These are phyloP conservation scores for Cnemophilus loriae DNA, from an alignment of 2,113 vertebrate genomes.

Conservation along the genomic window DNA sequence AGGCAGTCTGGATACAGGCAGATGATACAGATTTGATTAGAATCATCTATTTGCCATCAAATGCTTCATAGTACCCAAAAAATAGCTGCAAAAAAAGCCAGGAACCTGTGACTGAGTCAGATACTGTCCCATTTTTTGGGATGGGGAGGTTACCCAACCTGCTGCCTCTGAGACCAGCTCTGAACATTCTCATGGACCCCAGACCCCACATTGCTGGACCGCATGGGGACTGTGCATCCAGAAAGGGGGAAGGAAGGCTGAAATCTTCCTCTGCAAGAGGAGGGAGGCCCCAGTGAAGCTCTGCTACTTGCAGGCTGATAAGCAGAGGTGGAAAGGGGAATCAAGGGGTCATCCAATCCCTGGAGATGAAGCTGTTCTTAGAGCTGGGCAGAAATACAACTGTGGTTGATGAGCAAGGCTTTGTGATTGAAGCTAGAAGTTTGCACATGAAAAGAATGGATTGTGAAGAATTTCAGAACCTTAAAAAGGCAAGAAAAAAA, in stretches of 20 bases:
- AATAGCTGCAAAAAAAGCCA: neutral
- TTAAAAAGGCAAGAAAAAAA: neutral
- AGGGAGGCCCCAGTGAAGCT: neutral
- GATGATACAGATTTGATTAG: neutral
- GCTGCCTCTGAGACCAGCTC: neutral
- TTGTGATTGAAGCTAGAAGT: neutral
- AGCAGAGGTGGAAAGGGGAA: neutral
- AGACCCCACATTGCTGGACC: accelerated
- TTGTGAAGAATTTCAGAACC: neutral
- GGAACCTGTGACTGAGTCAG: neutral
- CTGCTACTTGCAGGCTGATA: neutral
- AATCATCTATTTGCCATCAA: neutral
- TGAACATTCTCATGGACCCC: neutral
- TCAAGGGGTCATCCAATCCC: neutral
- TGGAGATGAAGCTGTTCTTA: neutral
- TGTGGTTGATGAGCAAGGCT: neutral
- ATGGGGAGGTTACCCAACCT: neutral
- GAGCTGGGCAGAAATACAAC: neutral
- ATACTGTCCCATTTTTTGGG: neutral
- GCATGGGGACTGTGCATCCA: accelerated
- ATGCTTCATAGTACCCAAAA: neutral
- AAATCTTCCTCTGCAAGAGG: neutral
- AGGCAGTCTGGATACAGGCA: neutral
- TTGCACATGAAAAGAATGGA: neutral
- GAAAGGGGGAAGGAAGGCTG: neutral